phyloP scores from a whole-genome alignment of 2,113 vertebrate species.

The Hippocampus comes region DNA sequence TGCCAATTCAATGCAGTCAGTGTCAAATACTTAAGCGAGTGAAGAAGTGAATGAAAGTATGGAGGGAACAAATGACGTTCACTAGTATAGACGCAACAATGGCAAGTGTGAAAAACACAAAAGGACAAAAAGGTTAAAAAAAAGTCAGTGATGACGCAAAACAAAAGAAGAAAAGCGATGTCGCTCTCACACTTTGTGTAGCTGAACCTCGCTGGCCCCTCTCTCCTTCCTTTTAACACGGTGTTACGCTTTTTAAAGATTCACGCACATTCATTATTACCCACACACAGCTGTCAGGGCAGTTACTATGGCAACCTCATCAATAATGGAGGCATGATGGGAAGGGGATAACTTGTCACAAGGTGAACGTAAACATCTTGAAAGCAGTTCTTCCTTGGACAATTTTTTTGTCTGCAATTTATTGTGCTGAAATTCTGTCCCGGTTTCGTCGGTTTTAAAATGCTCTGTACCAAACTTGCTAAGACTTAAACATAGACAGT shows the following conservation, averaged over 20 bases:
- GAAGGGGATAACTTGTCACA: conserved; percentile 26
- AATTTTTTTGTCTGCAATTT: too few relatives aligned
- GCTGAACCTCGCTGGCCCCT: background rate
- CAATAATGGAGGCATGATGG: conserved; percentile 56
- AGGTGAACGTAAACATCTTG: background rate
- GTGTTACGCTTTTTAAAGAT: background rate
- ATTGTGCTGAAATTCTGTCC: too few relatives aligned
- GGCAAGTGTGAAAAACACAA: background rate
- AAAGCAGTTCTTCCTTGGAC: background rate
- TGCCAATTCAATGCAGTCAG: background rate
- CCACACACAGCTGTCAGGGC: conserved; percentile 40
- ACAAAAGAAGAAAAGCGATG: too few relatives aligned
- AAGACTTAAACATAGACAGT: too few relatives aligned
- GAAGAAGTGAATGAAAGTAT: background rate
- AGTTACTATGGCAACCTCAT: conserved; percentile 37
- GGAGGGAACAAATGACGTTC: background rate
- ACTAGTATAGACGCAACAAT: background rate
- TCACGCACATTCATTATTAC: background rate
- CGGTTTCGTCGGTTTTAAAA: too few relatives aligned
- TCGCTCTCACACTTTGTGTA: background rate
- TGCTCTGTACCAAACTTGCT: too few relatives aligned
- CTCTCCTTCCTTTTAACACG: background rate
- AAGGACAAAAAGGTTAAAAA: background rate
- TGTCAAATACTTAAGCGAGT: background rate
- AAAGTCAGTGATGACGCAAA: background rate